Evolutionary conservation across 2,797 vertebrate genomes (phyloP).

Genomic region (Eulemur coronatus): DNA sequence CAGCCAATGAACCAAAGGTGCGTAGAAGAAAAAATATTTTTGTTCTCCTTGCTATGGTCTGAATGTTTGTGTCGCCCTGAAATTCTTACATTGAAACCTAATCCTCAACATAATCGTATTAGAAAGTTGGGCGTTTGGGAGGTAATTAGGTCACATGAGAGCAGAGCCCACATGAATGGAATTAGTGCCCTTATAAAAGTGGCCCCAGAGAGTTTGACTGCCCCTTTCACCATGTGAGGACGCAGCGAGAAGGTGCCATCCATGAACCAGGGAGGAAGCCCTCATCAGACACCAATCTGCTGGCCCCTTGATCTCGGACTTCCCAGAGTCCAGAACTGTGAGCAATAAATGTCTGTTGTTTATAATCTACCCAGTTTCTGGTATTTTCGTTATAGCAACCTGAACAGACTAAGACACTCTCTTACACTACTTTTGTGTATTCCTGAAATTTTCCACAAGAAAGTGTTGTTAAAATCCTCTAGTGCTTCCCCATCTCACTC

Average conservation of each 20-base stretch:
- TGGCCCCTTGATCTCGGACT: background rate
- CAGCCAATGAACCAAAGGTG: background rate
- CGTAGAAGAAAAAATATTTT: background rate
- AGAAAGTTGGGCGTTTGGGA: background rate
- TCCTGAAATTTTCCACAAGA: background rate
- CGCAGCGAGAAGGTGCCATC: fast-evolving
- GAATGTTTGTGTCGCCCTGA: background rate
- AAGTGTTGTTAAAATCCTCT: background rate
- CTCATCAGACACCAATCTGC: background rate
- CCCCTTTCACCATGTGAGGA: too few species aligned
- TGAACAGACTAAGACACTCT: background rate
- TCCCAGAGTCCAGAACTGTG: background rate
- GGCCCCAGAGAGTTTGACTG: background rate
- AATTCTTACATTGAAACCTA: background rate
- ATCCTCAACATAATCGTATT: background rate
- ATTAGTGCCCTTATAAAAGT: background rate
- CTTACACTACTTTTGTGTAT: background rate
- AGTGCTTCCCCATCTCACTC: background rate
- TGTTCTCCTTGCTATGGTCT: background rate
- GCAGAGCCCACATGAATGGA: background rate
- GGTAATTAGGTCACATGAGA: background rate
- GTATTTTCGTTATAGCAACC: background rate
- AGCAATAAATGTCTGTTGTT: too few species aligned
- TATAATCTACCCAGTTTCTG: background rate
- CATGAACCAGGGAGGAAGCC: background rate